A percentile compares a stretch with the other conserved stretches of the same genome.
Evolutionary conservation across 2,888 invertebrate species (phyloP).

Genomic region (Acronicta psi): DNA sequence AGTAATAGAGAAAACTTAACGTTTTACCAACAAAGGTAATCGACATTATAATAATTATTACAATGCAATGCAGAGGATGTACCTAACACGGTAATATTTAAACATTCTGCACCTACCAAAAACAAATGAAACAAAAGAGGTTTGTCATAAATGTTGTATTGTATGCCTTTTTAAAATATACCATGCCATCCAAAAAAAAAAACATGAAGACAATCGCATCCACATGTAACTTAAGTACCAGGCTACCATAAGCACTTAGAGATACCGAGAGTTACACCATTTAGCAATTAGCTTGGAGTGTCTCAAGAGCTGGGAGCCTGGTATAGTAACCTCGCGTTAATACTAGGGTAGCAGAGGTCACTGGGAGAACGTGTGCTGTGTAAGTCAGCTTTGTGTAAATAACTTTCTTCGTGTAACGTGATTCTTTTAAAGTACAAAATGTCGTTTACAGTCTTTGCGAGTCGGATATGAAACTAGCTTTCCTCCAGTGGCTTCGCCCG

Average conservation of each 20-base stretch:
- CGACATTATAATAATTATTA: no score
- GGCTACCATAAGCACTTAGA: constrained; percentile 54
- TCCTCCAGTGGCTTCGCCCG: no score
- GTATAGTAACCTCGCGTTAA: constrained; percentile 58
- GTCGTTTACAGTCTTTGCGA: no score
- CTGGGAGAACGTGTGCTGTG: constrained; percentile 41
- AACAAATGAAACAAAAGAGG: no score
- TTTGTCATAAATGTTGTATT: no score
- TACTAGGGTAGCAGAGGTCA: constrained; percentile 65
- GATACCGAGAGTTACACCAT: constrained; percentile 56
- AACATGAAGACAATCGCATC: neutral
- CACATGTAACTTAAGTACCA: constrained; percentile 46
- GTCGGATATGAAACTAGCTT: no score
- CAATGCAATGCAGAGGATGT: no score
- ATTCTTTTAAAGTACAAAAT: neutral
- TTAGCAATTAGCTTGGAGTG: constrained; percentile 63
- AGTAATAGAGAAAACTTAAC: no score
- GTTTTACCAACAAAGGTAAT: no score
- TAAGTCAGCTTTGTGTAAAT: constrained; percentile 23
- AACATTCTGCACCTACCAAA: no score
- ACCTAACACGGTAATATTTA: no score
- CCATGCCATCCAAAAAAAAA: constrained; percentile 3
- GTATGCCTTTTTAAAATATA: neutral
- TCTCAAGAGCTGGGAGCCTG: constrained; percentile 54
- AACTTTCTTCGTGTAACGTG: constrained; percentile 16